phyloP scores from a whole-genome alignment of 2,113 vertebrate species.

The human (Homo sapiens) region GRCh38 chr11:33809501-33810000 shows the following conservation, averaged over 20 bases:
- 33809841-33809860: neutral
- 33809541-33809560: neutral
- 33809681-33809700: neutral
- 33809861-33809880: neutral
- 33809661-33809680: neutral
- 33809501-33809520: neutral
- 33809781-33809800: neutral
- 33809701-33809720: neutral
- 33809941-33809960: neutral
- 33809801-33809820: neutral
- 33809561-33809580: neutral
- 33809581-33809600: neutral
- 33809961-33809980: neutral
- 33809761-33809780: neutral
- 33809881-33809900: neutral
- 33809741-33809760: neutral
- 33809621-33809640: neutral
- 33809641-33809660: neutral
- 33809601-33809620: neutral
- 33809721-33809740: neutral
- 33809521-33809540: neutral
- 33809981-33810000: no score
- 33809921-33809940: no score
- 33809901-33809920: no score
- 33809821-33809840: neutral